These are phyloP conservation scores for Artibeus jamaicensis DNA, from an alignment of 2,797 vertebrate species.

Conservation along the genomic window DNA sequence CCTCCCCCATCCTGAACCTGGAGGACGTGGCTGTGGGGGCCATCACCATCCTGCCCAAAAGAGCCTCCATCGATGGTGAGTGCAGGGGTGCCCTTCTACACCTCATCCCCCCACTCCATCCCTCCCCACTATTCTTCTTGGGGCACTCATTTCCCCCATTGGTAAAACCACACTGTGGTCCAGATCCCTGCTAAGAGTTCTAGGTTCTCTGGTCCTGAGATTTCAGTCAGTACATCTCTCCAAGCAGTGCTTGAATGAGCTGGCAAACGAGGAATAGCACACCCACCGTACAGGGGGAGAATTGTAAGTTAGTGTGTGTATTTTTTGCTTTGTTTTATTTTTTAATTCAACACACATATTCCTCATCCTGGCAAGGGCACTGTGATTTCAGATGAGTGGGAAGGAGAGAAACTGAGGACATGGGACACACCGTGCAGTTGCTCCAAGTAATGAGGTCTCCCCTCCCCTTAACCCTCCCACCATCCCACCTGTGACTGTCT, in stretches of 20 bases:
- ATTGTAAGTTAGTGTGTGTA: neutral
- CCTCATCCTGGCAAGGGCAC: neutral
- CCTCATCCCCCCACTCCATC: rapidly evolving
- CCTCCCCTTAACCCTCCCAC: too few relatives aligned
- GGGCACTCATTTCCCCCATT: neutral
- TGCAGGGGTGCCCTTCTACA: neutral
- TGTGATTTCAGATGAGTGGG: neutral
- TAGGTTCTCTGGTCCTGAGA: neutral
- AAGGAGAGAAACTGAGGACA: neutral
- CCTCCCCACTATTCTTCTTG: neutral
- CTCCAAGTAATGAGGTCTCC: neutral
- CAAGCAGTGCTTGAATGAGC: neutral
- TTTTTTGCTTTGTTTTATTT: neutral
- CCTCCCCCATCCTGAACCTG: conserved; percentile 88
- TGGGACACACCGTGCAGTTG: neutral
- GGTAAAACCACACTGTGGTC: neutral
- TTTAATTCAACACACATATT: neutral
- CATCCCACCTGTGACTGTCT: neutral
- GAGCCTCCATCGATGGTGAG: conserved; percentile 92
- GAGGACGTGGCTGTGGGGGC: conserved; percentile 92
- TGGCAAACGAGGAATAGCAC: neutral
- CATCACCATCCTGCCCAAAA: conserved; percentile 93
- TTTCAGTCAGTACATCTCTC: neutral
- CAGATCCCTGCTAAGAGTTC: neutral
- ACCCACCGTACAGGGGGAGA: neutral